Conservation (phyloP, 2,888 invertebrate genomes). For the Kuschelorhynchus macadamiae region DNA sequence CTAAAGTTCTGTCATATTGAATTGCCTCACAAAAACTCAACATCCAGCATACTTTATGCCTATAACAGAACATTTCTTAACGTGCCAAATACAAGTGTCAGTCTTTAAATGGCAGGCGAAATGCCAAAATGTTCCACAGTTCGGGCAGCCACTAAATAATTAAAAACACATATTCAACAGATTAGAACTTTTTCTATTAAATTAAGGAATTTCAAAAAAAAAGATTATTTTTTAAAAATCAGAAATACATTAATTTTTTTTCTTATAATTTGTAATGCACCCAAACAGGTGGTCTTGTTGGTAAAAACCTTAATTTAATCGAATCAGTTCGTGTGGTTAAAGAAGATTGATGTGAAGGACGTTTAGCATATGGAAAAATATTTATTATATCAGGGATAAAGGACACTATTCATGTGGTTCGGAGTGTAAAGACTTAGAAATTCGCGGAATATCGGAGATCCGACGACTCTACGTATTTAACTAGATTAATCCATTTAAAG, state of each 20-base stretch:
- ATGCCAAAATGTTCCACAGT: slow-evolving; percentile 1
- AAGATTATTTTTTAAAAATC: too few species aligned
- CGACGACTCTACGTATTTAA: slow-evolving; percentile 25
- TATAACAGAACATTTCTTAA: too few species aligned
- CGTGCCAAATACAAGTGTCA: too few species aligned
- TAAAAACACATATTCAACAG: slow-evolving; percentile 16
- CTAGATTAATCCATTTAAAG: slow-evolving; percentile 34
- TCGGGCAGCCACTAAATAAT: slow-evolving; percentile 26
- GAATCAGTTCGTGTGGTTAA: slow-evolving; percentile 34
- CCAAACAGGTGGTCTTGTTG: too few species aligned
- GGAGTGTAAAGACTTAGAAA: slow-evolving; percentile 34
- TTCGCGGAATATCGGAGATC: slow-evolving; percentile 51
- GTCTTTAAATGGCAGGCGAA: too few species aligned
- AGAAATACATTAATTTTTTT: too few species aligned
- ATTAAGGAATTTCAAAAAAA: background rate
- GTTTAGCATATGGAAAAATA: slow-evolving; percentile 57
- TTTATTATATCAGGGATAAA: slow-evolving; percentile 53
- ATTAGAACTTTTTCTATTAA: background rate
- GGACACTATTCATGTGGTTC: slow-evolving; percentile 65
- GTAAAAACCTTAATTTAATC: slow-evolving; percentile 14
- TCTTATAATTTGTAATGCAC: too few species aligned
- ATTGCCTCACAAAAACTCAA: too few species aligned
- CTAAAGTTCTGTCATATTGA: too few species aligned
- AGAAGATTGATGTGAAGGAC: slow-evolving; percentile 53
- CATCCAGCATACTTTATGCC: too few species aligned